Evolutionary conservation across 1,140 invertebrate genomes (phyloP), one percentile per base, ranked within the genome.

Genomic region (Sminthurides bifidus): DNA sequence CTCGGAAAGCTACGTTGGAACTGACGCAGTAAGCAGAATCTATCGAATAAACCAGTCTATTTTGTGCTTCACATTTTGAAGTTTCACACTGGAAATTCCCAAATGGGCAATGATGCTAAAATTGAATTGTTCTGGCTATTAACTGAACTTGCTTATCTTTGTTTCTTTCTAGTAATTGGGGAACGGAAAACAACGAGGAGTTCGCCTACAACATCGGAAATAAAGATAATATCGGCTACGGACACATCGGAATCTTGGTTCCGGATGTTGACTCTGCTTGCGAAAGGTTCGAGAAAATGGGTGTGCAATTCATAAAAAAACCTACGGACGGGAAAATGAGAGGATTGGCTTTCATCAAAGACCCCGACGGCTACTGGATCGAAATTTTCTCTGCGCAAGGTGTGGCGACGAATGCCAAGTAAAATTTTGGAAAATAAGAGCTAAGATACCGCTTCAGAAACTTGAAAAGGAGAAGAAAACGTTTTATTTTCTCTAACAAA

Each of bases 341-440:
- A 70, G 86, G 85, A 1, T 73, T 95, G 45, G 91, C 91, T 2
- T 94, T 95, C 68, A 91, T 95, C 52, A 84, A 89, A 67, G 92
- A 96, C 73, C 92, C 92, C 0, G 92, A 95, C 74, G 90, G 89
- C 38, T 95, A 96, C 70, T 93, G 88, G 88, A 93, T 96, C 67
- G 92, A 96, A 74, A 92, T 96, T 30, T 61, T 49, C 24, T 51
- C 52, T 21, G 27, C 37, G 1, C 29, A 54, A 23, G 48, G 44
- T 33, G 38, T 58, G 24, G 46, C 44, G 14, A 41, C 6, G 15
- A 41, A 35, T n/a, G n/a, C n/a, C n/a, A n/a, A n/a, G n/a, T n/a
- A n/a, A n/a, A n/a, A n/a, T n/a, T n/a, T n/a, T n/a, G n/a, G n/a
- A n/a, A n/a, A n/a, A n/a, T n/a, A n/a, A n/a, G n/a, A n/a, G n/a